phyloP scores from a whole-genome alignment of 2,797 vertebrate genomes.

The Valencia hispanica region DNA sequence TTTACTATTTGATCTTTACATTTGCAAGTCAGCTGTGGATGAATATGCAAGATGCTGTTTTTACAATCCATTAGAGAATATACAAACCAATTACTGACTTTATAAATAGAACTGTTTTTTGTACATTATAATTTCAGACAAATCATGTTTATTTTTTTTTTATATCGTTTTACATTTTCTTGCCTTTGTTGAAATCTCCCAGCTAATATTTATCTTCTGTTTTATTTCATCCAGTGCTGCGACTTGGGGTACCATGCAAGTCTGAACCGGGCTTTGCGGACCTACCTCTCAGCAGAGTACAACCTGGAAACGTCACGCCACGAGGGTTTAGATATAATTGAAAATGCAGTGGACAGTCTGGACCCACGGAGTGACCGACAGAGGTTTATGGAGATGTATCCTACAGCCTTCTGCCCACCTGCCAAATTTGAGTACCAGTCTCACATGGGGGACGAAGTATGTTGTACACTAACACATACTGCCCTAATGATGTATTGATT shows the following conservation, averaged over 20 bases:
- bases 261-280: conserved; percentile 94
- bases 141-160: neutral
- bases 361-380: conserved; percentile 97
- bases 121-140: neutral
- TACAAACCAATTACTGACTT: neutral
- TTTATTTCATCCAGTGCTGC: conserved; percentile 85
- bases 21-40: neutral
- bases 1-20: neutral
- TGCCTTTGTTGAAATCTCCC: neutral
- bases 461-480: neutral
- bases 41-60: neutral
- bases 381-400: conserved; percentile 99
- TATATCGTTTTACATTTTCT: neutral
- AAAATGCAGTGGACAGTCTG: conserved; percentile 97
- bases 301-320: conserved; percentile 98
- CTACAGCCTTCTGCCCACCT: conserved; percentile 94
- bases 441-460: conserved; percentile 98
- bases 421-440: conserved; percentile 97
- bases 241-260: conserved; percentile 97
- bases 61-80: neutral
- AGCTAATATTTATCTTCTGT: neutral
- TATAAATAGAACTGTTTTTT: neutral
- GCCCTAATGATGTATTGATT: neutral
- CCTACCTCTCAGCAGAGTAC: conserved; percentile 97
- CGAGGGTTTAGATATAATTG: conserved; percentile 97